Evolutionary conservation across 2,797 vertebrate genomes (phyloP).

Genomic region (Pseudomugil tenellus): DNA sequence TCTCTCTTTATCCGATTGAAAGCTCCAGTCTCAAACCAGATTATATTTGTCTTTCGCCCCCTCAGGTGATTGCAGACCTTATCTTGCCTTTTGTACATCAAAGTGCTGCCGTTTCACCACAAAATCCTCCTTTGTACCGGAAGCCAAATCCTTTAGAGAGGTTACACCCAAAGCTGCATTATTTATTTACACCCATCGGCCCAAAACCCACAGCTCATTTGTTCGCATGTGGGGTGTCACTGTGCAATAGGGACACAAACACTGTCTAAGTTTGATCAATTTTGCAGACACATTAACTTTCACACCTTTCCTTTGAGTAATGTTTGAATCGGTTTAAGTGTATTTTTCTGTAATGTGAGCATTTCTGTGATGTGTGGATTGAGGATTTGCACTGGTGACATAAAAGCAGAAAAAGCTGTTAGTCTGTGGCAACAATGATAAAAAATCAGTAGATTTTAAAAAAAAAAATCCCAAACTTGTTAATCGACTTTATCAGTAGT

Average conservation of each 20-base stretch:
- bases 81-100: conserved; percentile 49
- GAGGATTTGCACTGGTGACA: not conserved
- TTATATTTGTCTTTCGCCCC: conserved; percentile 13
- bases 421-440: not conserved
- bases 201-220: conserved; percentile 19
- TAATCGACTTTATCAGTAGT: conserved; percentile 2
- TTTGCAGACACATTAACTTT: conserved; percentile 15
- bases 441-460: not conserved
- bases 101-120: conserved; percentile 47
- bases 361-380: conserved; percentile 14
- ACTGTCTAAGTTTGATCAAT: conserved; percentile 9
- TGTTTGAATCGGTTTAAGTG: conserved; percentile 34
- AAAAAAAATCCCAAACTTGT: not conserved
- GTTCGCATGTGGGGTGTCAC: not conserved
- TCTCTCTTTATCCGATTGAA: not conserved
- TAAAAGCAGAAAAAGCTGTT: not conserved
- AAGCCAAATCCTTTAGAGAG: conserved; percentile 45
- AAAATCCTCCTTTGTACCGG: conserved; percentile 31
- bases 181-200: conserved; percentile 55
- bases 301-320: conserved; percentile 25
- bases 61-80: conserved; percentile 39
- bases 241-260: conserved; percentile 7
- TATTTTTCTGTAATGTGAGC: conserved; percentile 15
- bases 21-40: conserved; percentile 23
- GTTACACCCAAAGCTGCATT: conserved; percentile 49